Percentiles rank a stretch among this genome's conserved stretches.
Evolutionary conservation across 2,797 vertebrate species (phyloP).

Genomic region (Caiman crocodilus): DNA sequence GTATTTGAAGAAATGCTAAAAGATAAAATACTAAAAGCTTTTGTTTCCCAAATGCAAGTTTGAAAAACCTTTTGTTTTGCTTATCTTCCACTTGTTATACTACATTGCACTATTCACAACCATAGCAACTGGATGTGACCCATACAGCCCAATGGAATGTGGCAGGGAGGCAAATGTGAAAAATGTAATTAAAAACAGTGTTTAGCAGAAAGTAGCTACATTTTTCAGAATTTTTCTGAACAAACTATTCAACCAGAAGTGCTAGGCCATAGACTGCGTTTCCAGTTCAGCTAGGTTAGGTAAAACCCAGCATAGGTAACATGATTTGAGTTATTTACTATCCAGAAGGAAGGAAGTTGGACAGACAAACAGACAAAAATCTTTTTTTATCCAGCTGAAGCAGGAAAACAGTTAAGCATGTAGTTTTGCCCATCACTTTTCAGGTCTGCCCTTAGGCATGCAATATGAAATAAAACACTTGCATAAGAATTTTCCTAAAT

Average conservation of each 20-base stretch:
- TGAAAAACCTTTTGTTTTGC: accelerated
- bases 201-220: accelerated
- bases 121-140: neutral
- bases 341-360: neutral
- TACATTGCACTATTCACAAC: neutral
- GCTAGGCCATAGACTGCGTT: neutral
- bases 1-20: neutral
- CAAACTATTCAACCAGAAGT: neutral
- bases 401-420: neutral
- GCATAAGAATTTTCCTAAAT: neutral
- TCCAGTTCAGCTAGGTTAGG: neutral
- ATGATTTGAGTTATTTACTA: neutral
- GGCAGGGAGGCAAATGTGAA: neutral
- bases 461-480: constrained; percentile 7
- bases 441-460: neutral
- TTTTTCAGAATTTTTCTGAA: neutral
- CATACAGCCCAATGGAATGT: neutral
- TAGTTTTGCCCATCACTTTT: neutral
- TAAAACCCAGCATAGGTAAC: accelerated
- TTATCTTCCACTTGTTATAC: neutral
- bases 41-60: neutral
- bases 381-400: neutral
- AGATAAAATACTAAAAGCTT: neutral
- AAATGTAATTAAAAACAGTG: neutral
- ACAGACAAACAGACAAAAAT: neutral